Percentiles rank a stretch among this genome's conserved stretches.
Evolutionary conservation across 2,113 vertebrate genomes (phyloP).

Genomic region (Falcunculus frontatus): DNA sequence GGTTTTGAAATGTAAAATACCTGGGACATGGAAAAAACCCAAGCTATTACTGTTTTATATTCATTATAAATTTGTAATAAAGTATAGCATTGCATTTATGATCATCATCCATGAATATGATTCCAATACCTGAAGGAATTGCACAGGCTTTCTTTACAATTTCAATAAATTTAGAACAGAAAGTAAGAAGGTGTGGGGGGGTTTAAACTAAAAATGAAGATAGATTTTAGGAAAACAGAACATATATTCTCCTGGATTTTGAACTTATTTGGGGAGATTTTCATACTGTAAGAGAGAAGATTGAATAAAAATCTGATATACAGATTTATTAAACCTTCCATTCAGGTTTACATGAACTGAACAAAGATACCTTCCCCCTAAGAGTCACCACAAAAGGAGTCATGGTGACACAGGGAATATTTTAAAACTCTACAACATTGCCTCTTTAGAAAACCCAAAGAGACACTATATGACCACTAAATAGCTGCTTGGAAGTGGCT

Average conservation of each 20-base stretch:
- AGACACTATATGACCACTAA: not conserved
- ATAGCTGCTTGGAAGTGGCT: not conserved
- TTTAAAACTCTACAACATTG: not conserved
- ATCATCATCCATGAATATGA: not conserved
- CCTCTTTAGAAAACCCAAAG: not conserved
- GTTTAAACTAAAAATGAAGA: not conserved
- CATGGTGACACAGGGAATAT: not conserved
- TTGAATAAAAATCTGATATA: not conserved
- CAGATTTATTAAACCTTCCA: not conserved
- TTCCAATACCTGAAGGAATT: not conserved
- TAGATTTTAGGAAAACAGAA: not conserved
- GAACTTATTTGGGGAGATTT: not conserved
- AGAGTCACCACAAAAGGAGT: not conserved
- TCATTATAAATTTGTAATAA: not conserved
- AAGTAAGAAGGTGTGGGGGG: fast-evolving
- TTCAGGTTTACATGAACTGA: not conserved
- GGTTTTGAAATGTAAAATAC: not conserved
- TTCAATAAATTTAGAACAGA: not conserved
- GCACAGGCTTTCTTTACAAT: not conserved
- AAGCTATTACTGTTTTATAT: not conserved
- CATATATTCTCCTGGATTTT: not conserved
- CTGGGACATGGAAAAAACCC: not conserved
- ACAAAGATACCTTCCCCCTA: not conserved
- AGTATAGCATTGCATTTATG: not conserved
- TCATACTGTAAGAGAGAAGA: not conserved